phyloP scores from a whole-genome alignment of 1,140 invertebrate genomes.

The Pygmarrhopalites habei region DNA sequence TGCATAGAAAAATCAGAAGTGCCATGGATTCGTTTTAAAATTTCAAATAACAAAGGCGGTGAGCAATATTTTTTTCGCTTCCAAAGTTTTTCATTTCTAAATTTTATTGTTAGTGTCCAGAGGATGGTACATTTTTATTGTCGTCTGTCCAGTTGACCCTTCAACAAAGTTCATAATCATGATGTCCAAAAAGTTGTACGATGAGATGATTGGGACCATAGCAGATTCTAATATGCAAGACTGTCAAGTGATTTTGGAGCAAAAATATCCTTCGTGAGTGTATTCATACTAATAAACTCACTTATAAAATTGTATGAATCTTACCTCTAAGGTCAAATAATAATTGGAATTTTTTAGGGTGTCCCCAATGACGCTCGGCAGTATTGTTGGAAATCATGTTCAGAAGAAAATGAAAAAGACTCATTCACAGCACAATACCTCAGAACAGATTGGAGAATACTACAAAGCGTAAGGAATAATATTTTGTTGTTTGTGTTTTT shows the following conservation, averaged over 20 bases:
- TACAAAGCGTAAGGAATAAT: slow-evolving; percentile 25
- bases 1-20: too few species aligned
- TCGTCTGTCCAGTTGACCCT: too few species aligned
- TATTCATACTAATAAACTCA: background rate
- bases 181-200: slow-evolving; percentile 2
- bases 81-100: too few species aligned
- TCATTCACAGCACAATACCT: slow-evolving; percentile 28
- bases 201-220: background rate
- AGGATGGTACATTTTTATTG: too few species aligned
- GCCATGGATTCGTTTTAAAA: too few species aligned
- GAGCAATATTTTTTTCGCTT: too few species aligned
- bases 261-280: slow-evolving; percentile 38
- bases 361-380: slow-evolving; percentile 34
- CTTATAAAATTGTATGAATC: background rate
- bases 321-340: slow-evolving; percentile 7
- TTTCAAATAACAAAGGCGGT: too few species aligned
- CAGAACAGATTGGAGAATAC: slow-evolving; percentile 27
- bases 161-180: too few species aligned
- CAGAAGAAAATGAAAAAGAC: slow-evolving; percentile 34
- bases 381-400: slow-evolving; percentile 32
- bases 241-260: slow-evolving; percentile 28
- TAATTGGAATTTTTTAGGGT: slow-evolving; percentile 18
- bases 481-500: background rate
- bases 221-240: slow-evolving; percentile 9
- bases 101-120: too few species aligned